phyloP scores from a whole-genome alignment of 2,113 vertebrate species.

The Varanus komodoensis region DNA sequence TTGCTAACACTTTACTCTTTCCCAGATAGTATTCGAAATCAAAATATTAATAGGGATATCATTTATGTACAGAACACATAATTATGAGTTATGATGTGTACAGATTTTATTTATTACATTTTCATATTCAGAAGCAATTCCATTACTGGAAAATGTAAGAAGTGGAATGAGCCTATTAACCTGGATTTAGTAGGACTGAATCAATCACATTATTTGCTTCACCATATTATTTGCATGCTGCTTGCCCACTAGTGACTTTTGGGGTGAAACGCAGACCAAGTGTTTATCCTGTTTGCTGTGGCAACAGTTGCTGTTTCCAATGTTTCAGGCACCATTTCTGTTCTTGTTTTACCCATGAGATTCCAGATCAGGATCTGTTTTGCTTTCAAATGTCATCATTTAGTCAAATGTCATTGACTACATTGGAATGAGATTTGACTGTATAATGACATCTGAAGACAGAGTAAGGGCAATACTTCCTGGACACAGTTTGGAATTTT shows the following conservation, averaged over 20 bases:
- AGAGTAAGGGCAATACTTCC: background rate
- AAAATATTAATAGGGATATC: background rate
- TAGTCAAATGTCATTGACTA: background rate
- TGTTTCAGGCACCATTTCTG: background rate
- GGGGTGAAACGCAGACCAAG: background rate
- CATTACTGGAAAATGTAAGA: background rate
- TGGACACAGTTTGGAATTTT: background rate
- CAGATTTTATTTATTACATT: background rate
- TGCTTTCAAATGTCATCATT: background rate
- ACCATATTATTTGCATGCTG: background rate
- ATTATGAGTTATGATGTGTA: background rate
- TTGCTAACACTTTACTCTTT: background rate
- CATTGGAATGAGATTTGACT: background rate
- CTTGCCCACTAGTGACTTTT: background rate
- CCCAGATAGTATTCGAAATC: background rate
- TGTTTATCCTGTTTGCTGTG: background rate
- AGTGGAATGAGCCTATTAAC: background rate
- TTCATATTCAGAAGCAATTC: constrained; percentile 3
- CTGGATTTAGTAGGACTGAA: background rate
- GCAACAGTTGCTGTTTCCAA: background rate
- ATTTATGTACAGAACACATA: background rate
- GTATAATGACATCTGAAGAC: background rate
- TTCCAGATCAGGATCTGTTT: background rate
- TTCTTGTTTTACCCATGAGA: background rate
- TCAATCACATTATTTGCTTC: background rate